A percentile compares a stretch with the other conserved stretches of the same genome.
phyloP scores from a whole-genome alignment of 2,113 vertebrate genomes.

The Eleginops maclovinus region DNA sequence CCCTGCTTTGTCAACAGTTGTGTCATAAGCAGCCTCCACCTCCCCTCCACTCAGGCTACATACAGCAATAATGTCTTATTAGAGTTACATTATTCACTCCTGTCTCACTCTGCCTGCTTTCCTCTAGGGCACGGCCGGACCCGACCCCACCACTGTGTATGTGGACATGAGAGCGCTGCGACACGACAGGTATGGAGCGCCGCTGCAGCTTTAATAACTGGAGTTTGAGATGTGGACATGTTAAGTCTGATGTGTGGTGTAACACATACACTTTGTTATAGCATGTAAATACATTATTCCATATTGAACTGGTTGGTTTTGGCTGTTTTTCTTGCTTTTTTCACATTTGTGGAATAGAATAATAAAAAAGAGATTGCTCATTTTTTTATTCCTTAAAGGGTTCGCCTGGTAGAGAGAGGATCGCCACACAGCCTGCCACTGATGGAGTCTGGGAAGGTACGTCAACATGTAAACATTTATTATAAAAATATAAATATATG shows the following conservation, averaged over 20 bases:
- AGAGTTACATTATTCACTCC: background rate
- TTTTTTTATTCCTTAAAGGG: constrained; percentile 79
- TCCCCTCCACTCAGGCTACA: constrained; percentile 41
- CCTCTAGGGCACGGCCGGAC: constrained; percentile 93
- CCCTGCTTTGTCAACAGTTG: constrained; percentile 63
- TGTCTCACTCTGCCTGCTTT: constrained; percentile 44
- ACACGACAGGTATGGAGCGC: constrained; percentile 88
- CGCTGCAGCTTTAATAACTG: too few relatives aligned
- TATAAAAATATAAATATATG: too few relatives aligned
- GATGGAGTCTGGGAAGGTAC: constrained; percentile 98
- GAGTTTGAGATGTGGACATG: background rate
- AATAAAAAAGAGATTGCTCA: background rate
- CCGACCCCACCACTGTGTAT: constrained; percentile 96
- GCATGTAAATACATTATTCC: too few relatives aligned
- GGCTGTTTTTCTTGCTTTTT: background rate
- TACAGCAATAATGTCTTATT: background rate
- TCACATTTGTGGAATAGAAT: background rate
- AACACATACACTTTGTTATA: background rate
- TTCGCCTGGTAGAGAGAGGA: constrained; percentile 95
- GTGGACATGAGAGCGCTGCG: constrained; percentile 97
- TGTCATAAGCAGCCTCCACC: constrained; percentile 58
- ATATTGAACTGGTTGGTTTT: background rate
- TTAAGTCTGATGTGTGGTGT: background rate
- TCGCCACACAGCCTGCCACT: constrained; percentile 95
- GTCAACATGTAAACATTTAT: background rate